A percentile compares a stretch with the other conserved stretches of the same genome.
These are phyloP conservation scores for Scaptodrosophila lebanonensis DNA, from an alignment of 1,140 invertebrate genomes.

Conservation along the genomic window DNA sequence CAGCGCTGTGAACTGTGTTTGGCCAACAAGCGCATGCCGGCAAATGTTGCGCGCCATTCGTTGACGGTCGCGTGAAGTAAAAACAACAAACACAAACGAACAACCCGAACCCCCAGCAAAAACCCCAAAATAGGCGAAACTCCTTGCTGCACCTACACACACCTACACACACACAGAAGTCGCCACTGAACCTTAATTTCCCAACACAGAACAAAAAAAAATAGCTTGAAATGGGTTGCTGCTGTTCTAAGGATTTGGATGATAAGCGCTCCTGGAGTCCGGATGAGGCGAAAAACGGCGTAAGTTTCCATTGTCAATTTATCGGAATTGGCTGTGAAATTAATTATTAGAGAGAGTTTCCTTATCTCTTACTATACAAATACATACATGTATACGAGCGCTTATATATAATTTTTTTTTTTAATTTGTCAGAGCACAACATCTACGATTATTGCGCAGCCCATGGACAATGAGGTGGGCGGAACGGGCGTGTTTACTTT, in stretches of 20 bases:
- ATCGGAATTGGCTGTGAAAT: too few species aligned
- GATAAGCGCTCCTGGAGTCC: conserved; percentile 71
- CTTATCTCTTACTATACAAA: too few species aligned
- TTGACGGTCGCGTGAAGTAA: conserved; percentile 45
- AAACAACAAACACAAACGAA: conserved; percentile 41
- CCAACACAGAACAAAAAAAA: neutral
- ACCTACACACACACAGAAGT: too few species aligned
- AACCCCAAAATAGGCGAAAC: neutral
- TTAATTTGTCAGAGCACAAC: conserved; percentile 58
- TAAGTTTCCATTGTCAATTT: conserved; percentile 32
- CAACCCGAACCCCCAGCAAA: conserved; percentile 5
- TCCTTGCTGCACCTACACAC: too few species aligned
- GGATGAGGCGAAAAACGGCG: conserved; percentile 69
- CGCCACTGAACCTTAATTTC: too few species aligned
- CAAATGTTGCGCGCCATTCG: conserved; percentile 44
- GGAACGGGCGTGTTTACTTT: conserved; percentile 63
- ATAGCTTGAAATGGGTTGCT: conserved; percentile 60
- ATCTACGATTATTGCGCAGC: conserved; percentile 70
- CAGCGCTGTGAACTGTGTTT: conserved; percentile 21
- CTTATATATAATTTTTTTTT: too few species aligned
- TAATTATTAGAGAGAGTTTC: too few species aligned
- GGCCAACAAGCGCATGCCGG: conserved; percentile 60
- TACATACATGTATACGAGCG: too few species aligned
- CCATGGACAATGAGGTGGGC: conserved; percentile 54
- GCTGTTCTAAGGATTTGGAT: conserved; percentile 70